A percentile compares a stretch with the other conserved stretches of the same genome.
Evolutionary conservation across 2,113 vertebrate species (phyloP).

Genomic region (Blennius ocellaris): DNA sequence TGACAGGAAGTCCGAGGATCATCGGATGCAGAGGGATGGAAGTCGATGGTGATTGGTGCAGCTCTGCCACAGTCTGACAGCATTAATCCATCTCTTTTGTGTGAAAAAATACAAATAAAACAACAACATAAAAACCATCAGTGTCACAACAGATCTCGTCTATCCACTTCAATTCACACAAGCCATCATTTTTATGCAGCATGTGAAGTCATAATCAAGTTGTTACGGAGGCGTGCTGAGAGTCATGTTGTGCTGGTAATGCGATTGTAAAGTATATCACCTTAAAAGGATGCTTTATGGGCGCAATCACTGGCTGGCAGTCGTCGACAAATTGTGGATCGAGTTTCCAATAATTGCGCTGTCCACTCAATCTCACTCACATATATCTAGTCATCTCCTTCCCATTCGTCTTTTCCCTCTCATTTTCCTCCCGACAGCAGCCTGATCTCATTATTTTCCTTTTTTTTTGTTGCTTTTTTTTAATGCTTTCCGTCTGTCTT

Average conservation of each 20-base stretch:
- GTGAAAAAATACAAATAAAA: not conserved
- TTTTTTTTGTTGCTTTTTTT: no score
- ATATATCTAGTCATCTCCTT: conserved; percentile 3
- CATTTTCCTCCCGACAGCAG: not conserved
- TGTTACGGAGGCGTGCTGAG: conserved; percentile 28
- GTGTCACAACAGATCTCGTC: conserved; percentile 8
- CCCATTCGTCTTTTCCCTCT: not conserved
- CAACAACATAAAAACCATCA: conserved; percentile 1
- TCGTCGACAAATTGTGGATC: conserved; percentile 12
- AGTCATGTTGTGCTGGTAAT: conserved; percentile 24
- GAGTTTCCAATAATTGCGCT: conserved; percentile 41
- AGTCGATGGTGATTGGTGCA: conserved; percentile 42
- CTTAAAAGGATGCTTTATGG: conserved; percentile 40
- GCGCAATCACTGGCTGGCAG: conserved; percentile 37
- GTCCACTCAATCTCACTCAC: conserved; percentile 15
- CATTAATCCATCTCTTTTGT: conserved; percentile 33
- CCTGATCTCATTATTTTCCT: not conserved
- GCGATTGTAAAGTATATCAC: conserved; percentile 30
- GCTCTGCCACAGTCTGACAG: conserved; percentile 27
- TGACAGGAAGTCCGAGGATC: conserved; percentile 34
- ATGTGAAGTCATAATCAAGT: conserved; percentile 37
- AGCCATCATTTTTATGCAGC: conserved; percentile 24
- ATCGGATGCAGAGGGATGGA: conserved; percentile 25
- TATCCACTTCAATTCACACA: conserved; percentile 23
- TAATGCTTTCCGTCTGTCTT: not conserved